Percentiles rank a stretch among this genome's conserved stretches.
phyloP scores from a whole-genome alignment of 2,113 vertebrate species.

The Cricetomys ansorgei region DNA sequence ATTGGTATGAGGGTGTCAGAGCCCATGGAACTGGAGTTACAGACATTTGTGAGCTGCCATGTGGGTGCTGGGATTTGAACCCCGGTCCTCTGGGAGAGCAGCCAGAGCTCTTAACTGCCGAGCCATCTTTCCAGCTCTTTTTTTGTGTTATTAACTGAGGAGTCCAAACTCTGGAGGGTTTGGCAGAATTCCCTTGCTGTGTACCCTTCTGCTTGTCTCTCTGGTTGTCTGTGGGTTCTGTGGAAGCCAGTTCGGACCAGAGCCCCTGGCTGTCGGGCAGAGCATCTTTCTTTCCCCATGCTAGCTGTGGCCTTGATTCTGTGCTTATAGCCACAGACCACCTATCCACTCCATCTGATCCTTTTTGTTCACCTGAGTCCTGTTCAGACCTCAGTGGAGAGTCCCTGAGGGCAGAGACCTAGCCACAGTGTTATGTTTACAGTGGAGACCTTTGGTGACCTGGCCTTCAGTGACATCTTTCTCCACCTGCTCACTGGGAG shows the following conservation, averaged over 20 bases:
- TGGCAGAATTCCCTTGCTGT: rapidly evolving
- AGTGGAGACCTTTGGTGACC: slow-evolving; percentile 96
- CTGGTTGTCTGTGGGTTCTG: neutral
- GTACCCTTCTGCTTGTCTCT: rapidly evolving
- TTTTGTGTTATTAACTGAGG: neutral
- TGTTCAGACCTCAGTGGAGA: neutral
- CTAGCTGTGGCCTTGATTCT: neutral
- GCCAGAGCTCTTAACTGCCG: too few relatives aligned
- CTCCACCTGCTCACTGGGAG: slow-evolving; percentile 96
- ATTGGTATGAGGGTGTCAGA: too few relatives aligned
- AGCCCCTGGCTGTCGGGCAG: neutral
- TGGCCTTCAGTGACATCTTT: slow-evolving; percentile 97
- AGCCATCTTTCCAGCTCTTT: too few relatives aligned
- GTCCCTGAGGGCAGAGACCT: neutral
- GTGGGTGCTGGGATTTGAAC: too few relatives aligned
- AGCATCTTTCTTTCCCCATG: too few relatives aligned
- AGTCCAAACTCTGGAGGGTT: too few relatives aligned
- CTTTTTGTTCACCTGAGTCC: neutral
- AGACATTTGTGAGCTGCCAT: too few relatives aligned
- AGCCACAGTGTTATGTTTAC: neutral
- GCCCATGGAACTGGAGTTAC: too few relatives aligned
- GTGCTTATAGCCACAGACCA: too few relatives aligned
- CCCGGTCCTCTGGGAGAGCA: too few relatives aligned
- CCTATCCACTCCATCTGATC: neutral
- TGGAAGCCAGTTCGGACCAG: neutral